Base-by-base conservation (phyloP, 2,888 invertebrate genomes). In the Rhagonycha lutea region DNA sequence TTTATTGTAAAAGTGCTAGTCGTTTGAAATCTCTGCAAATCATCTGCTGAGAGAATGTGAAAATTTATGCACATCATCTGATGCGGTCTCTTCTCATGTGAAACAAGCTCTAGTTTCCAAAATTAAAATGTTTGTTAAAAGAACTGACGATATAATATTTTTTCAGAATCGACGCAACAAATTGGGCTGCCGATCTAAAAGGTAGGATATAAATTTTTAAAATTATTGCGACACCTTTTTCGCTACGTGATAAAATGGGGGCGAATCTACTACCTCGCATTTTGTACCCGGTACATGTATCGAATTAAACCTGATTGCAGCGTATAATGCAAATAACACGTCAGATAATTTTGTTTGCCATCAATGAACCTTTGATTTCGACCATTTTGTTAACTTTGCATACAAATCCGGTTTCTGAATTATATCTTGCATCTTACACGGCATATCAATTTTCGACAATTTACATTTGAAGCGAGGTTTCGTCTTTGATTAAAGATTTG, bases 401-500 rank as follows among this genome's bases (percentile, higher is more conserved):
- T 65, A 24, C 63, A 65, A 65, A 65, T 65, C 23, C 63, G 63
- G 7, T 65, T 24, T 65, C 63, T n/a, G 63, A 65, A 65, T 65
- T 65, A 65, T 65, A 65, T 65, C 63, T 65, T 65, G 26, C 26
- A 65, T 65, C 63, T 65, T 24, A 65, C 63, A 65, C 26, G 26
- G 63, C 63, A 65, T 65, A 65, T 65, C 63, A 65, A 65, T 65
- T 65, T 65, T 65, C 63, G 26, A 65, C 63, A 65, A 65, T 65
- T 65, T 65, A 65, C 63, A 65, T 65, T 65, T 65, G 24, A 65
- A 65, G 63, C 63, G 63, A 65, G 63, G 63, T 65, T 72, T 63
- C 68, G 26, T 26, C 28, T 68, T 23, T 68, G 68, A 72, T 72
- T 68, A 72, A 68, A 72, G 61, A 61, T 72, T 68, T 68, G 26